A percentile compares a stretch with the other conserved stretches of the same genome.
These are phyloP conservation scores for Armadillidium nasatum DNA, from an alignment of 1,140 invertebrate species.

Conservation along the genomic window DNA sequence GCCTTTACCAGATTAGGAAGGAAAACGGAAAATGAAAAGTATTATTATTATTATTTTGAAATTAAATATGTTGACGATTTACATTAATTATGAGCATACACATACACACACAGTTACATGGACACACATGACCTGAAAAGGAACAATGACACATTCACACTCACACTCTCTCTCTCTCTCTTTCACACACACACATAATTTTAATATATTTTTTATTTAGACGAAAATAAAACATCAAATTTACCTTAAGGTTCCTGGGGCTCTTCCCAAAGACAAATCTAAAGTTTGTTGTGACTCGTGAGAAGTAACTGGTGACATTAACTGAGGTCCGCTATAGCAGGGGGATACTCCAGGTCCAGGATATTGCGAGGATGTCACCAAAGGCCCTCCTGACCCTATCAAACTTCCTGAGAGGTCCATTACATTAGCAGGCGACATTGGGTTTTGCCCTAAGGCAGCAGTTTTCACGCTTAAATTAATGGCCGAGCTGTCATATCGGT, in stretches of 20 bases:
- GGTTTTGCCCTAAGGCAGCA: conserved; percentile 40
- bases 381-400: conserved; percentile 34
- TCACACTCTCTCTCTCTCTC: no score
- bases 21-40: no score
- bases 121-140: no score
- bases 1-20: no score
- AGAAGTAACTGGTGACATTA: conserved; percentile 40
- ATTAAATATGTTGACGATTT: no score
- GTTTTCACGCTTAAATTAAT: conserved; percentile 77
- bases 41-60: no score
- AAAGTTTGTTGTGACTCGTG: conserved; percentile 44
- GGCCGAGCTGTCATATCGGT: conserved; percentile 68
- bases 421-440: conserved; percentile 44
- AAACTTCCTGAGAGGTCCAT: conserved; percentile 42
- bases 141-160: no score
- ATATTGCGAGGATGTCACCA: conserved; percentile 44
- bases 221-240: not conserved
- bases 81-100: no score
- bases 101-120: no score
- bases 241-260: conserved; percentile 41
- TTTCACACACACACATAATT: no score
- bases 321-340: conserved; percentile 42
- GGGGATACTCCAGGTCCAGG: conserved; percentile 44
- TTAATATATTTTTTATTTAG: no score
- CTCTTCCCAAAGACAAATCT: conserved; percentile 40